Evolutionary conservation across 2,113 vertebrate genomes (phyloP), one percentile per base, ranked within the genome.

Genomic region (Chiloscyllium plagiosum): DNA sequence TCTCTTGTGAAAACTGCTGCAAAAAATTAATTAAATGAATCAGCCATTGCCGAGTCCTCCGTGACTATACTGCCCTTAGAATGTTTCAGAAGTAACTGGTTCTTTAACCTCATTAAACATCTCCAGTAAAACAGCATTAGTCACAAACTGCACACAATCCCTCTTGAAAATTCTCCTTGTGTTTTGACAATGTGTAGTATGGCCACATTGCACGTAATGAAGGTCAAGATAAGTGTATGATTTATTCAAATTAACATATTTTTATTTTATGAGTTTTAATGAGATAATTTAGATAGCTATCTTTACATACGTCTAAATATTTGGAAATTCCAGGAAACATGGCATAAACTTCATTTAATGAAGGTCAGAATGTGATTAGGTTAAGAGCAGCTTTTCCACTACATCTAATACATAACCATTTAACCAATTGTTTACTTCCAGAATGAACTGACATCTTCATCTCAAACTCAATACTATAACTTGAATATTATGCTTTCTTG

Each of bases 21-120:
- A 29, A 90, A 61, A 33, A 90, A 90, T 90, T 90, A 90, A 61
- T 90, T 90, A 61, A 61, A 90, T 61, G 87, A 52, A 52, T 90
- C 80, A 83, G 80, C 37, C 19, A 83, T 47, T 83, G 80, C 37
- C 17, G 33, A 26, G 29, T 52, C 87, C 66, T 94, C 6, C 13
- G 26, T 94, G 65, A 47, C 66, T 42, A 70, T 19, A 22, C 90
- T 94, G 92, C 92, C 65, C 19, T 94, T 69, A 94, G 12, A 37
- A 94, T 94, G 69, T 37, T 42, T 94, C 65, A 94, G n/a, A 47
- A 47, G 8, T 69, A 69, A 70, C 37, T 69, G 66, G 20, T 69
- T 47, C 15, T 68, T 94, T 94, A 69, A 69, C 92, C 37, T 47
- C 65, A 70, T 47, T 94, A 94, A 94, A 37, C 66, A 47, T 69